Evolutionary conservation across 2,888 invertebrate genomes (phyloP).

Genomic region (Rugalucina vietnamica): DNA sequence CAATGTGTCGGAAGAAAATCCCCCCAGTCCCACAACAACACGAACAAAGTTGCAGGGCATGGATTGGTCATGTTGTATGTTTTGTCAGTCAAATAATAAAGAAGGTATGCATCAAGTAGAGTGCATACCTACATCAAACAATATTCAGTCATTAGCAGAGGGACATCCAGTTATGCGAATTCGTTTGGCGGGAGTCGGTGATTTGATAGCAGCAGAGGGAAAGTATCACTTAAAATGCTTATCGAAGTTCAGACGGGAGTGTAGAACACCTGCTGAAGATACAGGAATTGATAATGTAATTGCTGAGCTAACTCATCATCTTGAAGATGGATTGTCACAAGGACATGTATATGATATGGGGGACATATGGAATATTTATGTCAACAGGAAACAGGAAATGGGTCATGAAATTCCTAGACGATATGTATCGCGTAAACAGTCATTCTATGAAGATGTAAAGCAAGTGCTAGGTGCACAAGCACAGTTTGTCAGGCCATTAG

Average conservation of each 20-base stretch:
- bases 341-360: constrained; percentile 32
- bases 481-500: constrained; percentile 11
- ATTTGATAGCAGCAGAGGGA: constrained; percentile 7
- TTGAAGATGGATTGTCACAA: constrained; percentile 21
- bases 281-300: constrained; percentile 3
- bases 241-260: constrained; percentile 3
- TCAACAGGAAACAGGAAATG: neutral
- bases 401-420: neutral
- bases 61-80: constrained; percentile 21
- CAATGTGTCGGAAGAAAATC: neutral
- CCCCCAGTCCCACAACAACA: neutral
- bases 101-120: neutral
- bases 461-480: neutral
- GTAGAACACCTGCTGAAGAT: neutral
- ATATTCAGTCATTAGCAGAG: neutral
- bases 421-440: constrained; percentile 5
- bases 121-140: neutral
- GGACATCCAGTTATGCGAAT: constrained; percentile 5
- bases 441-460: constrained; percentile 23
- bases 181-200: constrained; percentile 18
- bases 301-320: neutral
- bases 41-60: neutral
- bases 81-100: constrained; percentile 5
- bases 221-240: constrained; percentile 19
- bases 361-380: neutral